Conservation (phyloP, 2,888 invertebrate genomes). For the Andrena hattorfiana region DNA sequence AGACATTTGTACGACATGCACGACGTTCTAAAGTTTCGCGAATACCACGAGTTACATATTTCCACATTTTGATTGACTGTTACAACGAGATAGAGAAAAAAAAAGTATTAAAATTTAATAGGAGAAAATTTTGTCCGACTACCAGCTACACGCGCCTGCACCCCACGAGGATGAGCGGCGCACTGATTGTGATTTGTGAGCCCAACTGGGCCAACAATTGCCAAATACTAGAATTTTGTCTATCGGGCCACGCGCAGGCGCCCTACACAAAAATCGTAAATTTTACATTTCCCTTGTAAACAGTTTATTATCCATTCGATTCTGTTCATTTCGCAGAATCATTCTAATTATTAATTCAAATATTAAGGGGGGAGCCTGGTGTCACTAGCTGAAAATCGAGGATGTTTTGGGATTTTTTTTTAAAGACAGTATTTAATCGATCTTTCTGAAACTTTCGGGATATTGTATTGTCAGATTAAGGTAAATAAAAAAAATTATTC, state of each 20-base stretch:
- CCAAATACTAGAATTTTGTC: neutral
- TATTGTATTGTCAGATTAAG: too few species aligned
- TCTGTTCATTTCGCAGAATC: neutral
- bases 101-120: constrained; percentile 2
- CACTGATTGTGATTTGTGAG: constrained; percentile 17
- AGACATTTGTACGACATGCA: constrained; percentile 79
- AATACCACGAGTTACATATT: constrained; percentile 80
- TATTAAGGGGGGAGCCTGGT: too few species aligned
- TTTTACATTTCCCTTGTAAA: neutral
- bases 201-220: neutral
- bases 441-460: too few species aligned
- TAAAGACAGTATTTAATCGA: too few species aligned
- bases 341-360: too few species aligned
- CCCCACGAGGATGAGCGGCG: constrained; percentile 38
- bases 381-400: too few species aligned
- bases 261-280: neutral
- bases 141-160: constrained; percentile 25
- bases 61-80: constrained; percentile 77
- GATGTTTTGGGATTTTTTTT: too few species aligned
- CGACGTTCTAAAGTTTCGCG: constrained; percentile 80
- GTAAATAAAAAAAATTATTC: too few species aligned
- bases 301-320: neutral
- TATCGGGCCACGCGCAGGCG: neutral
- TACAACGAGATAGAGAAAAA: neutral
- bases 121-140: neutral